Percentiles rank a stretch among this genome's conserved stretches.
Evolutionary conservation across 2,797 vertebrate species (phyloP).

Genomic region (Oreochromis grahami): DNA sequence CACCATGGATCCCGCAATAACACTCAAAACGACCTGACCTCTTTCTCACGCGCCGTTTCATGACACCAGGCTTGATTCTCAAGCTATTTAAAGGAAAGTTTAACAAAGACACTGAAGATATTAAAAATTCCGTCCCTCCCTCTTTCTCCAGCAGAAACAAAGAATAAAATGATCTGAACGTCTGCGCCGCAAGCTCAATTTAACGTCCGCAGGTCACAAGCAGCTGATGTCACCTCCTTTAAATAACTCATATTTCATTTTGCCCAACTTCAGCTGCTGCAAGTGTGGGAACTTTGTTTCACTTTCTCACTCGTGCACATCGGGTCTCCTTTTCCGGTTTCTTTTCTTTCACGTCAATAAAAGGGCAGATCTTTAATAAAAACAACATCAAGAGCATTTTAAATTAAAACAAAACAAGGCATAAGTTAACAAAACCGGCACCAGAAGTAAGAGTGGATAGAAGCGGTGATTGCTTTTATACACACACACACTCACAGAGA

Average conservation of each 20-base stretch:
- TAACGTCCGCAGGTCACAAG: background rate
- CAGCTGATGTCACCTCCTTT: background rate
- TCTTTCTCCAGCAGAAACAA: background rate
- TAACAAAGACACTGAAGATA: background rate
- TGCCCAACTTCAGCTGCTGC: background rate
- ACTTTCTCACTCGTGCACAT: background rate
- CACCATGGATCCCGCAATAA: background rate
- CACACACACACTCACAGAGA: background rate
- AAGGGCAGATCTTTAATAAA: background rate
- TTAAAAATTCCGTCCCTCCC: background rate
- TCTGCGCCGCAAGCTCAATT: background rate
- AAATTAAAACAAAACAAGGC: background rate
- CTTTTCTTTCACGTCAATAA: background rate
- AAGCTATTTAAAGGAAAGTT: background rate
- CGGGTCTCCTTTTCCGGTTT: background rate
- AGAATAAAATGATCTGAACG: background rate
- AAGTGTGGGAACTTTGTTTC: background rate
- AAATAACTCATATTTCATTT: conserved; percentile 3
- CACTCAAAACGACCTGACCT: background rate
- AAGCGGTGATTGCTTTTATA: background rate
- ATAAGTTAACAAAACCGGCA: background rate
- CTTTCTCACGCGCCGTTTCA: background rate
- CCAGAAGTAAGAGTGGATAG: background rate
- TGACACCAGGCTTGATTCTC: background rate
- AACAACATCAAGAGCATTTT: background rate